Conservation (phyloP, 2,113 vertebrate species). For the Lampris incognitus region DNA sequence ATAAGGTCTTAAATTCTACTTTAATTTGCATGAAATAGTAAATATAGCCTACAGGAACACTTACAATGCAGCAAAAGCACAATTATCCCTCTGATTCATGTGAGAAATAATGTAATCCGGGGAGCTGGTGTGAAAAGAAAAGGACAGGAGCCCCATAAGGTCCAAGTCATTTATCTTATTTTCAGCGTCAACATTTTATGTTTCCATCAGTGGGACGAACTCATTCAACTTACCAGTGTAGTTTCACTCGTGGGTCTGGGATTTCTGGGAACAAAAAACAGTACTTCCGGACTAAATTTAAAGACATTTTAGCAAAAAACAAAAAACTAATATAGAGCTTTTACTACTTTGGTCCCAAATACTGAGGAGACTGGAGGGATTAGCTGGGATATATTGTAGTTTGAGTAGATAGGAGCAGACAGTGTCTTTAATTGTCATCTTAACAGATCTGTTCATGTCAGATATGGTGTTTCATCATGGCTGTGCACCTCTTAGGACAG, state of each 20-base stretch:
- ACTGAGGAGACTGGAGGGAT: slow-evolving; percentile 46
- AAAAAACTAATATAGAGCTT: not conserved
- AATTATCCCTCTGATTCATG: not conserved
- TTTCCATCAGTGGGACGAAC: too few relatives aligned
- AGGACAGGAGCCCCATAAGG: not conserved
- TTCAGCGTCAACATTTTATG: too few relatives aligned
- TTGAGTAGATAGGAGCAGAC: slow-evolving; percentile 67
- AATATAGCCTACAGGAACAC: slow-evolving; percentile 11
- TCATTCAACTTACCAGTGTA: too few relatives aligned
- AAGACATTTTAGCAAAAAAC: too few relatives aligned
- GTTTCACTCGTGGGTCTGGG: too few relatives aligned
- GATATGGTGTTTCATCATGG: slow-evolving; percentile 72
- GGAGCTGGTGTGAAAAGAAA: slow-evolving; percentile 10
- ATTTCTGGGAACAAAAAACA: too few relatives aligned
- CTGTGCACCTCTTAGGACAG: slow-evolving; percentile 60
- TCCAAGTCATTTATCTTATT: too few relatives aligned
- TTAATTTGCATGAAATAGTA: not conserved
- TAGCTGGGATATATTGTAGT: slow-evolving; percentile 51
- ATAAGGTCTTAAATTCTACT: not conserved
- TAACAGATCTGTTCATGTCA: slow-evolving; percentile 70
- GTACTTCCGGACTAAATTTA: too few relatives aligned
- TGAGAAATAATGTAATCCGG: not conserved
- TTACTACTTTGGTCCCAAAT: slow-evolving; percentile 26
- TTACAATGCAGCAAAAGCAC: not conserved
- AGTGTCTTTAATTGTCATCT: slow-evolving; percentile 75